Evolutionary conservation across 2,888 invertebrate species (phyloP), one percentile per base, ranked within the genome.

Genomic region (Coleophora flavipennella): DNA sequence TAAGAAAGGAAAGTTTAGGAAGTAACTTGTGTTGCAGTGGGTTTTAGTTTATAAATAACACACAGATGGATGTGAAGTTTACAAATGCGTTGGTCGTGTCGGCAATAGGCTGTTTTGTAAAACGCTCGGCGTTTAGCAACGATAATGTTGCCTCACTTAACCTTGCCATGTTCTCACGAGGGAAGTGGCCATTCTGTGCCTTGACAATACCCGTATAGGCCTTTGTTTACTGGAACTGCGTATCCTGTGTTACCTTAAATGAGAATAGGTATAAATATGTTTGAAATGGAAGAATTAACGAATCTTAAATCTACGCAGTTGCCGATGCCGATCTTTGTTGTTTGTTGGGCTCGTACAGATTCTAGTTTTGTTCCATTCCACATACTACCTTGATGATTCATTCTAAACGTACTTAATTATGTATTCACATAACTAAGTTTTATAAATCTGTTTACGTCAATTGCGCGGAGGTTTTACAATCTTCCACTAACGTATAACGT

Each of bases 121-220:
- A 84, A 79, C 68, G 74, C 63, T 69, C 64, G 59, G 62, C 79
- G 79, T 84, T 85, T 84, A 84, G 85, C 83, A 85, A 84, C 80
- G 77, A 79, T 77, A 72, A 68, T 67, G 80, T 83, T 84, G 79
- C 84, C 73, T 62, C 84, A 85, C 67, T 75, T 77, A 83, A 83
- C 84, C 84, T 85, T 84, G 83, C 71, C 64, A 68, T 62, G 81
- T 84, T 84, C 84, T 83, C 84, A 84, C 84, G 84, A 74, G 80
- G 83, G 83, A 81, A 81, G 79, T 81, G 81, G 70, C 77, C 74
- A 83, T 80, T 83, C 77, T 77, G 71, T 64, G 81, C 81, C 81
- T 81, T 81, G 83, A 83, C 83, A 83, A 84, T 84, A 83, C 80
- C 62, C 65, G 76, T 72, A 73, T 76, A 67, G 67, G 76, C 70